Base-by-base conservation (phyloP, 35 echinoderm and acorn worm genomes). In the Antedon bifida region DNA sequence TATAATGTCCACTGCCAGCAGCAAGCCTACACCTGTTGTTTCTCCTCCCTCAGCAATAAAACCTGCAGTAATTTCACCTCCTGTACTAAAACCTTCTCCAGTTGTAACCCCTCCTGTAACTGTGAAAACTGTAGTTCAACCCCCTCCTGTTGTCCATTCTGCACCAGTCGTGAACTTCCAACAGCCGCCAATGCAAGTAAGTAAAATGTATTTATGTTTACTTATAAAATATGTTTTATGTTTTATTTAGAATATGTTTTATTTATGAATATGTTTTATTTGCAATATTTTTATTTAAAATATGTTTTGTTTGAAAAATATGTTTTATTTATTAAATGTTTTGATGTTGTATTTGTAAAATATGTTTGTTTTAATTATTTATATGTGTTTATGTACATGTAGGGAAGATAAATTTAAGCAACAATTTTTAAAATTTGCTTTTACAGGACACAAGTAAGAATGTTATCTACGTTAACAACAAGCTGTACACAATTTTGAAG, bases 391-490 rank as follows among this genome's bases (percentile, higher is more conserved):
- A n/a, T n/a, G n/a, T n/a, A n/a, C n/a, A n/a, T n/a, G n/a, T n/a
- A n/a, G n/a, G n/a, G n/a, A n/a, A n/a, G n/a, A n/a, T n/a, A n/a
- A n/a, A n/a, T n/a, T n/a, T n/a, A n/a, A n/a, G n/a, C n/a, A n/a
- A n/a, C n/a, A n/a, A n/a, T n/a, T n/a, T n/a, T n/a, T n/a, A n/a
- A n/a, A n/a, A n/a, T n/a, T n/a, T n/a, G n/a, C n/a, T n/a, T n/a
- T n/a, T n/a, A n/a, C n/a, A 2, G 51, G 51, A 64, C 76, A 73
- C 90, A 77, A 87, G 84, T 34, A 96, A 91, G 46, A 80, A 96
- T 38, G 46, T 73, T 5, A 89, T 96, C 7, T 75, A 75, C 34
- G 86, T 96, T 29, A 96, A 96, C 81, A 85, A 82, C 4, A 79
- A 86, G 30, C 45, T 14, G 32, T 96, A 96, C 78, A 84, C 32